These are phyloP conservation scores for Telmatherina bonti DNA, from an alignment of 2,797 vertebrate species.

Conservation along the genomic window DNA sequence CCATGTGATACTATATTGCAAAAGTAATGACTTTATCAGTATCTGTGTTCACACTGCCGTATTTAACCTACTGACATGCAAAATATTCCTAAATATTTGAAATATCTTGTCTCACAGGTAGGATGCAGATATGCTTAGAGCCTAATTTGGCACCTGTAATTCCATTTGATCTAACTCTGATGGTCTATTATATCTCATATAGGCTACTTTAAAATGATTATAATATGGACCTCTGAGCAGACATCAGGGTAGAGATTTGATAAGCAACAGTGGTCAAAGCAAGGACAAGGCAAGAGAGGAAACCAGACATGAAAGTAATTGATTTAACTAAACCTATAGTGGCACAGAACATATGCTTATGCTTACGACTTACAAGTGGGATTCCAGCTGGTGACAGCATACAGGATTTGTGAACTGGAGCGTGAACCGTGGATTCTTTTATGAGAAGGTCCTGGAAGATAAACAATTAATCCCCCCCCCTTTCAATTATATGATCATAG, in stretches of 20 bases:
- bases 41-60: too few species aligned
- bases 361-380: neutral
- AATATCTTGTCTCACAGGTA: conserved; percentile 35
- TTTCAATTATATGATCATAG: conserved; percentile 12
- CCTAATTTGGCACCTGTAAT: conserved; percentile 54
- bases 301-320: conserved; percentile 14
- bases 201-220: conserved; percentile 63
- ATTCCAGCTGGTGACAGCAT: conserved; percentile 11
- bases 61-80: conserved; percentile 34
- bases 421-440: neutral
- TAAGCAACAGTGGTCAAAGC: conserved; percentile 46
- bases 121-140: conserved; percentile 27
- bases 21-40: too few species aligned
- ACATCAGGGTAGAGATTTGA: conserved; percentile 42
- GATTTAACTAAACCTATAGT: conserved; percentile 9
- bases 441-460: conserved; percentile 17
- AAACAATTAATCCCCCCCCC: conserved; percentile 20
- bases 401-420: conserved; percentile 32
- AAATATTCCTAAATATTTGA: conserved; percentile 13
- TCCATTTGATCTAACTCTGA: conserved; percentile 47
- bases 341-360: conserved; percentile 10
- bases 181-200: conserved; percentile 59
- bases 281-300: conserved; percentile 47
- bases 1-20: too few species aligned
- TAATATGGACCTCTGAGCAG: conserved; percentile 31